Conservation (phyloP, 2,797 vertebrate genomes). For the Gymnoscopelus microlampas region DNA sequence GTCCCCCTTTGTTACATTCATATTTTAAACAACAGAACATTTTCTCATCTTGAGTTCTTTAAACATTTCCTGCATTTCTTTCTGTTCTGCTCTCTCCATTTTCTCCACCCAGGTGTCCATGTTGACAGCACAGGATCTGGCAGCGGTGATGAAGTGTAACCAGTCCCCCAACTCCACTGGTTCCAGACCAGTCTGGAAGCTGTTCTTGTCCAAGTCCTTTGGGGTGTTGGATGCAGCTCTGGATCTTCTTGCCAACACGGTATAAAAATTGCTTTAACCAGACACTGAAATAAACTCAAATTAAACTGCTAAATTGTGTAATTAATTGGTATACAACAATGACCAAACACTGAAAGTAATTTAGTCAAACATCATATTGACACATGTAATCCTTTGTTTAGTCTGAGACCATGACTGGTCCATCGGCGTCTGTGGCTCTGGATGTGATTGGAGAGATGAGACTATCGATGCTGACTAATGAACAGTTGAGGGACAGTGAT, state of each 20-base stretch:
- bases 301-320: too few species aligned
- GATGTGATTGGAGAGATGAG: slow-evolving; percentile 73
- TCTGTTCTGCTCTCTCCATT: neutral
- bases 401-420: slow-evolving; percentile 28
- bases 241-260: slow-evolving; percentile 57
- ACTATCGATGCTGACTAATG: slow-evolving; percentile 59
- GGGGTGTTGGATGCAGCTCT: slow-evolving; percentile 66
- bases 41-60: too few species aligned
- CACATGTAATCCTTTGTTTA: slow-evolving; percentile 31
- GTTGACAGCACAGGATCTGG: too few species aligned
- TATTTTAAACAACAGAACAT: neutral
- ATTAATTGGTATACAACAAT: too few species aligned
- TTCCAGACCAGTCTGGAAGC: slow-evolving; percentile 73
- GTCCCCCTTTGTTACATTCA: too few species aligned
- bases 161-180: slow-evolving; percentile 59
- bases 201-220: slow-evolving; percentile 67
- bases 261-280: slow-evolving; percentile 13
- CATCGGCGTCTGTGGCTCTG: slow-evolving; percentile 54
- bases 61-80: too few species aligned
- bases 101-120: neutral
- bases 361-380: too few species aligned
- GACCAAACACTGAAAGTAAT: too few species aligned
- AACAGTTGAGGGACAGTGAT: slow-evolving; percentile 51
- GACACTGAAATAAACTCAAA: too few species aligned
- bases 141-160: slow-evolving; percentile 57